Evolutionary conservation across 2,113 vertebrate genomes (phyloP), one percentile per base, ranked within the genome.

Genomic region (Silurus glanis): DNA sequence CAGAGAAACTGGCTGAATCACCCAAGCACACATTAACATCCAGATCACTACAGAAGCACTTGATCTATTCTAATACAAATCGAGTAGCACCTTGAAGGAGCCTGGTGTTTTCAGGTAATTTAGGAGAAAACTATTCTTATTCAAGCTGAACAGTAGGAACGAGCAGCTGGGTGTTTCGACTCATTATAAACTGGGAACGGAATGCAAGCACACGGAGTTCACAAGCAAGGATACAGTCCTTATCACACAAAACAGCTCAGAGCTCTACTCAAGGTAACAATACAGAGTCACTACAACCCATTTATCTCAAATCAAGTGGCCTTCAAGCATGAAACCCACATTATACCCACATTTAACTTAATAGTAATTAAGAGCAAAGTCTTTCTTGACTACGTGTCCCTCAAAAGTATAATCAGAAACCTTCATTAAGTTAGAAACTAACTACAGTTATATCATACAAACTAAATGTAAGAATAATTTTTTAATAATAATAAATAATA

Each of bases 21-120:
- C n/a, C 14, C 58, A 69, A 9, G 14, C 64, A 67, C 74, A 66
- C 80, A 58, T 62, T 25, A 88, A 83, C 87, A 72, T 64, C 25
- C 21, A 83, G 53, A 6, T 1, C 53, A 23, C 2, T 17, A 16
- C 49, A 58, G 8, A 66, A 80, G 21, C 67, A 56, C 56, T 21
- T 21, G 64, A 78, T 14, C 28, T 49, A 80, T 58, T 64, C 14
- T 49, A 74, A 84, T 23, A 23, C 55, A 83, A 83, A 83, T 74
- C 4, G 16, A 58, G 16, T 78, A 2, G 21, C 13, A 53, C 64
- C 49, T 69, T 1, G 13, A 8, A 49, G 55, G 49, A 75, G 47
- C 47, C 12, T 9, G 23, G 0, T 25, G 4, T 51, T 25, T 81
- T 9, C 67, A 80, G 28, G 12, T 74, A 59, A 56, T n/a, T n/a